phyloP scores from a whole-genome alignment of 2,888 invertebrate genomes.

The Platyscelio sp. region DNA sequence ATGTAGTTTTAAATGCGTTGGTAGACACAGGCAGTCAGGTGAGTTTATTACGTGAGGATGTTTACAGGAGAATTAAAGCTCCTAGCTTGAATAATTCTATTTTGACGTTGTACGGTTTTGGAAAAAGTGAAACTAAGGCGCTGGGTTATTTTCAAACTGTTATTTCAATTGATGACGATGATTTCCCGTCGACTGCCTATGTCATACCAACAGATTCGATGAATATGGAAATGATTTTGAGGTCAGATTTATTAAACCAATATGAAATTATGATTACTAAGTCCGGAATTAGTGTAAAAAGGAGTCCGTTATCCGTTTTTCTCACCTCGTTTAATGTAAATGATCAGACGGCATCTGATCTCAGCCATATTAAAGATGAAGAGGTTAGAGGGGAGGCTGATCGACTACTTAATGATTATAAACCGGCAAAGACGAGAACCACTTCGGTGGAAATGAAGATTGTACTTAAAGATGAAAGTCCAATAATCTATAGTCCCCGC shows the following conservation, averaged over 20 bases:
- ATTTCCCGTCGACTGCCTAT: conserved; percentile 32
- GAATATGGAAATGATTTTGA: conserved; percentile 17
- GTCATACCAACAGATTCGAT: conserved; percentile 29
- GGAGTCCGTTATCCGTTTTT: conserved; percentile 20
- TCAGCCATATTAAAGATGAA: not conserved
- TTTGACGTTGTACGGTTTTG: conserved; percentile 10
- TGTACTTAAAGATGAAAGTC: conserved; percentile 73
- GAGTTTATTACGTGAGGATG: conserved; percentile 11
- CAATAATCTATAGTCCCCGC: conserved; percentile 71
- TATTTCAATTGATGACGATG: conserved; percentile 2
- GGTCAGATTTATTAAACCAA: conserved; percentile 27
- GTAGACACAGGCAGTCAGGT: conserved; percentile 27
- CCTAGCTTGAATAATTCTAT: not conserved
- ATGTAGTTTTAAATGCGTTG: not conserved
- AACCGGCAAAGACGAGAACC: conserved; percentile 70
- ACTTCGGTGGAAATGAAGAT: conserved; percentile 70
- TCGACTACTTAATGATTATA: conserved; percentile 65
- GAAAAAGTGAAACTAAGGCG: not conserved
- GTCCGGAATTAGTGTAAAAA: conserved; percentile 28
- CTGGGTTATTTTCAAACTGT: conserved; percentile 21
- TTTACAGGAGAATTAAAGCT: not conserved
- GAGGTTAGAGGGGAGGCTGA: conserved; percentile 40
- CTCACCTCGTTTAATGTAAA: not conserved
- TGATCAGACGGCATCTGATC: not conserved
- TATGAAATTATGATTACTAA: conserved; percentile 20